Conservation (phyloP, 1,140 invertebrate genomes). For the Drosophila hydei region DNA sequence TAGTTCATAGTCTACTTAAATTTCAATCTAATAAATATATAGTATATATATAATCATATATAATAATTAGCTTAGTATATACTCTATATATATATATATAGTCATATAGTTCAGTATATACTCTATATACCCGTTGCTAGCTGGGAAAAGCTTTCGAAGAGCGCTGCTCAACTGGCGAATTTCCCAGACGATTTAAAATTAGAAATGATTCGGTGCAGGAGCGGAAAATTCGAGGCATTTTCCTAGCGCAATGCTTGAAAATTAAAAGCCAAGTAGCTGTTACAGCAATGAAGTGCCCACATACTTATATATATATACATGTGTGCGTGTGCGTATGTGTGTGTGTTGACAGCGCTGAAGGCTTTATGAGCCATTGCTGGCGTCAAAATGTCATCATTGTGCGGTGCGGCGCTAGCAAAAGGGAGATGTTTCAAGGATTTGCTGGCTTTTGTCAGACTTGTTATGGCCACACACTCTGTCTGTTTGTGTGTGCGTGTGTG, state of each 20-base stretch:
- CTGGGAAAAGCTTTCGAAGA: not conserved
- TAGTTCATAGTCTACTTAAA: too few species aligned
- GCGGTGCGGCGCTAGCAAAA: conserved; percentile 35
- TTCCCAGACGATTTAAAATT: conserved; percentile 44
- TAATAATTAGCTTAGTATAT: too few species aligned
- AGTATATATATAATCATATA: too few species aligned
- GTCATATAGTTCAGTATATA: too few species aligned
- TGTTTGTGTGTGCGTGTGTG: conserved; percentile 23
- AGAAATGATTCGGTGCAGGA: conserved; percentile 37
- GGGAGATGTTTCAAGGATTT: conserved; percentile 56
- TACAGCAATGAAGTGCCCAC: conserved; percentile 34
- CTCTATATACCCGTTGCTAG: conserved; percentile 9
- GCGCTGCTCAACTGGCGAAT: conserved; percentile 12
- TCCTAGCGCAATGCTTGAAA: conserved; percentile 45
- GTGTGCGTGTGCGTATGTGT: conserved; percentile 11
- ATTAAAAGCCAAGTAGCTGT: conserved; percentile 62
- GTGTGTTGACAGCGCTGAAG: conserved; percentile 43
- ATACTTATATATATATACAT: conserved; percentile 7
- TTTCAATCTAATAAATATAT: too few species aligned
- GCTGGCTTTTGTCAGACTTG: conserved; percentile 60
- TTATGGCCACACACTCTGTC: conserved; percentile 30
- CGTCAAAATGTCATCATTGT: conserved; percentile 78
- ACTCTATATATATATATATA: too few species aligned
- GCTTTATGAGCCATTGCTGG: conserved; percentile 82
- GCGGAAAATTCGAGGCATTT: conserved; percentile 35